Base-by-base conservation (phyloP, 2,888 invertebrate species). In the Platypus cylindrus region DNA sequence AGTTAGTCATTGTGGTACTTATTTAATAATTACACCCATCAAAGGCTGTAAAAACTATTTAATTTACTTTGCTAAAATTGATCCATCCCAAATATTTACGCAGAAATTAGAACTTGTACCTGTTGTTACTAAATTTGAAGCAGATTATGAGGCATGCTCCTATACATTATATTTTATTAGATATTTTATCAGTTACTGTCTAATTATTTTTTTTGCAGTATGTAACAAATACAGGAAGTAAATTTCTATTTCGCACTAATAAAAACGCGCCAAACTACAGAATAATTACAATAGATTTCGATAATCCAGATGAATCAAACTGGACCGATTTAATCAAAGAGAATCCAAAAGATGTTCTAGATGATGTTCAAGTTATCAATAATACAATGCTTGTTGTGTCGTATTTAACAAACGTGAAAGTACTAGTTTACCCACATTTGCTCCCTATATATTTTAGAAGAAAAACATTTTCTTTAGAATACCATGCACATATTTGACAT, bases 331-430 rank as follows among this genome's bases (percentile, higher is more conserved):
- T 97, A 13, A 71, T 97, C 46, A 67, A 78, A 15, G 90, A 95
- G 61, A 78, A 95, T 57, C 62, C 75, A 3, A 76, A 73, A 39
- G 82, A 93, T 64, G 94, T 95, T 1, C 60, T 98, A 25, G 87
- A 93, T 56, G 91, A 89, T 85, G 85, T 79, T 0, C 68, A 71
- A 5, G 80, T 86, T 34, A 89, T 91, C 1, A 75, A 87, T 58
- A 65, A 74, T n/a, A 75, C 91, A 56, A 83, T 87, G 60, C 66
- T 98, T 20, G 73, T 94, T 32, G 64, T 90, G 20, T 82, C 83
- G 57, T 97, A 94, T 57, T 74, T 95, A 38, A 75, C 85, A 55
- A 91, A 97, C 68, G 95, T 95, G 5, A 94, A 94, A 73, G 91
- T 89, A 64, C 22, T n/a, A n/a, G n/a, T n/a, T n/a, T n/a, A n/a